Percentiles rank a stretch among this genome's conserved stretches.
Conservation (phyloP, 2,888 invertebrate genomes). For the Nymphalis polychloros region DNA sequence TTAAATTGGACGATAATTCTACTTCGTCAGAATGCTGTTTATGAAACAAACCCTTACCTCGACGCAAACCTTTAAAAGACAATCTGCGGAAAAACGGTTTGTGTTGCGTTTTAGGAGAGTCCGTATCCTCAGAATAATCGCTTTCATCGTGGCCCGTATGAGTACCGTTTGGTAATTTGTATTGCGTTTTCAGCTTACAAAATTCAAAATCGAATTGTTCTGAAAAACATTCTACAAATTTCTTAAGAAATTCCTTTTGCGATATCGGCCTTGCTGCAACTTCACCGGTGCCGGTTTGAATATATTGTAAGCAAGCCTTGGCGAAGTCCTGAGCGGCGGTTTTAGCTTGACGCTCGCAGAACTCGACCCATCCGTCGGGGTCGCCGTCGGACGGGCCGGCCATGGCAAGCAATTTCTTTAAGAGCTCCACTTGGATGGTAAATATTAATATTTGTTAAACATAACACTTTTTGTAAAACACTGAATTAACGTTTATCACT, state of each 20-base stretch:
- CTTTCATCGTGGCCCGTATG: conserved; percentile 80
- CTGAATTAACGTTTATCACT: conserved; percentile 42
- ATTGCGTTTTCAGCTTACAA: conserved; percentile 71
- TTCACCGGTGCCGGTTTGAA: conserved; percentile 86
- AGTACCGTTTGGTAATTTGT: conserved; percentile 75
- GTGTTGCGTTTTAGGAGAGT: conserved; percentile 89
- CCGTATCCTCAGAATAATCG: conserved; percentile 89
- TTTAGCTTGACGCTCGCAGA: conserved; percentile 93
- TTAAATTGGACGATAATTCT: conserved; percentile 84
- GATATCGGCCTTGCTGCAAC: conserved; percentile 83
- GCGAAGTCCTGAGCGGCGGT: conserved; percentile 94
- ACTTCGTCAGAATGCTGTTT: conserved; percentile 95
- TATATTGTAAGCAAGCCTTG: conserved; percentile 90
- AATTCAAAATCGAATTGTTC: conserved; percentile 93
- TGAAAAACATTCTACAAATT: conserved; percentile 91
- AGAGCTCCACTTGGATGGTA: conserved; percentile 76
- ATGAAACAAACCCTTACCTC: conserved; percentile 92
- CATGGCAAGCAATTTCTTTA: conserved; percentile 78
- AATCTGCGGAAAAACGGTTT: conserved; percentile 93
- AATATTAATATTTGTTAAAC: conserved; percentile 51
- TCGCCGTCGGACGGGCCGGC: conserved; percentile 83
- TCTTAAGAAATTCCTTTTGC: conserved; percentile 89
- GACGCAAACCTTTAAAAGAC: conserved; percentile 92
- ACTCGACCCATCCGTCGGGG: conserved; percentile 88
- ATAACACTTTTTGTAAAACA: conserved; percentile 43